phyloP scores from a whole-genome alignment of 2,888 invertebrate species.

The Epinotia nisella region DNA sequence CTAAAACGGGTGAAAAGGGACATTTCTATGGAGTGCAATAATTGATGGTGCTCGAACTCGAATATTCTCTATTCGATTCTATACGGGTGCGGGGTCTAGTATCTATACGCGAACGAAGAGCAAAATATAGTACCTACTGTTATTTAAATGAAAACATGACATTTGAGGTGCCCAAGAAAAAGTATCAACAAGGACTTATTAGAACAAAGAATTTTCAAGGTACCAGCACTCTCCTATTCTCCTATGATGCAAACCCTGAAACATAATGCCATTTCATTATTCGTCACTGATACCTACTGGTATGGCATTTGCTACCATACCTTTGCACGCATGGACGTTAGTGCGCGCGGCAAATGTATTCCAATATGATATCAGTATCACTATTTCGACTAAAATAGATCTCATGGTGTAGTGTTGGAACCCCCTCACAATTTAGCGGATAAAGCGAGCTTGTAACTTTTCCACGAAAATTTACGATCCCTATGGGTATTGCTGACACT shows the following conservation, averaged over 20 bases:
- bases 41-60: too few relatives aligned
- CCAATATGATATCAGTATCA: not conserved
- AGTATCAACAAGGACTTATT: not conserved
- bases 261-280: not conserved
- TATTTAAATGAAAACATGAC: too few relatives aligned
- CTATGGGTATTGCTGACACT: slow-evolving; percentile 22
- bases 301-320: not conserved
- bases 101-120: too few relatives aligned
- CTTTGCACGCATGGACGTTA: not conserved
- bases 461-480: slow-evolving; percentile 24
- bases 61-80: too few relatives aligned
- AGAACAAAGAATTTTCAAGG: not conserved
- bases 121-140: too few relatives aligned
- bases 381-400: not conserved
- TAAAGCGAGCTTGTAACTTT: slow-evolving; percentile 15
- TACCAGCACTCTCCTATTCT: not conserved
- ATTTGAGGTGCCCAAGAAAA: too few relatives aligned
- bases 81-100: too few relatives aligned
- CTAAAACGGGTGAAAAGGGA: too few relatives aligned
- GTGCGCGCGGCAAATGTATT: not conserved
- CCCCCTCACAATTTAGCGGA: slow-evolving; percentile 22
- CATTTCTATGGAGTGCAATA: too few relatives aligned
- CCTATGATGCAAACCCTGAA: not conserved
- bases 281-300: not conserved
- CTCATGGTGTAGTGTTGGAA: slow-evolving; percentile 5